Evolutionary conservation across 1,140 invertebrate genomes (phyloP), one percentile per base, ranked within the genome.

Genomic region (Atta cephalotes): DNA sequence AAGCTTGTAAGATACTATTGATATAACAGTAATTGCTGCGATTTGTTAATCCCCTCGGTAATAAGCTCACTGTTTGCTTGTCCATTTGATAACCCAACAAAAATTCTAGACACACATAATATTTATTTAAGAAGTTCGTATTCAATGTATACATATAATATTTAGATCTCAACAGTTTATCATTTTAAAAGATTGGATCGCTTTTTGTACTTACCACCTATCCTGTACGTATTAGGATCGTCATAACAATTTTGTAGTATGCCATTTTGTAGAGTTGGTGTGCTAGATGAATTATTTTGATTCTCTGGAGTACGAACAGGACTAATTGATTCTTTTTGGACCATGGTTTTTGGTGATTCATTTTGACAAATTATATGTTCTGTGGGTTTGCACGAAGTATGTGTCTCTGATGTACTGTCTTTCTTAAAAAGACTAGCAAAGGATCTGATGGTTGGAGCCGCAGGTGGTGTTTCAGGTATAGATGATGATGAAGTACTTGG

Each of bases 1-100:
- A 95, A 0, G 98, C 98, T 95, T 98, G 98, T 53, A 98, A 95
- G 82, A 98, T 98, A 45, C 98, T 98, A 95, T 99, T 99, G 39
- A 99, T 98, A 92, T 99, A 99, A 95, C 98, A 99, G 95, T 98
- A 99, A 96, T 99, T 99, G 70, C 97, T 98, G 74, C 97, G 97
- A 95, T 99, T 99, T 56, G 97, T 98, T 18, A 99, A 96, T 12
- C 98, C 98, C 77, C 98, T 96, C 0, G 98, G 98, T 92, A 97
- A 96, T 21, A 99, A 94, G 78, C 97, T 96, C 18, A 98, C 96
- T 1, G 97, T 96, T 76, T 96, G 96, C 93, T 97, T 97, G 91
- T 98, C 97, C 90, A 98, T 96, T 90, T 96, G 96, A 92, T 98
- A 97, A 89, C 96, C 96, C 0, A 96, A 93, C 78, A 98, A 94